Evolutionary conservation across 2,888 invertebrate genomes (phyloP).

Genomic region (Steinernema hermaphroditum): DNA sequence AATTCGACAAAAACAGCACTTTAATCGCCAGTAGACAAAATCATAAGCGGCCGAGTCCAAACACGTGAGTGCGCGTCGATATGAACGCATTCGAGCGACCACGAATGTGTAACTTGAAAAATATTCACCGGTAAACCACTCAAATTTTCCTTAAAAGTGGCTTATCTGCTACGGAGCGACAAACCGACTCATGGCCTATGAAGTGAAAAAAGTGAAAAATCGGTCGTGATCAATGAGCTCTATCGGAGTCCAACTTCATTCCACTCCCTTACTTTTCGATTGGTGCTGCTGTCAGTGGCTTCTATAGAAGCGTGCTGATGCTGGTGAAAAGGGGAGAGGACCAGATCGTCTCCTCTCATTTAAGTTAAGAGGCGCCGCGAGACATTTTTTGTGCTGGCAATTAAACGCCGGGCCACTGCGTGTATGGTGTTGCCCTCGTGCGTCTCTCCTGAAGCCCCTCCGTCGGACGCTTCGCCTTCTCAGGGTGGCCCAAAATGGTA

Average conservation of each 20-base stretch:
- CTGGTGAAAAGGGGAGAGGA: not conserved
- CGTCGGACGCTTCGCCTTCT: not conserved
- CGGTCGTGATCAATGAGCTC: not conserved
- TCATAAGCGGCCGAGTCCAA: too few species aligned
- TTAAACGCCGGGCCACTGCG: not conserved
- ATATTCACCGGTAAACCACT: not conserved
- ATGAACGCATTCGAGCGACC: not conserved
- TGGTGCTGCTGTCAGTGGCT: not conserved
- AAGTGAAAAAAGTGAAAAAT: not conserved
- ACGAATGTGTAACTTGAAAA: not conserved
- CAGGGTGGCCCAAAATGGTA: not conserved
- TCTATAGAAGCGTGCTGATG: not conserved
- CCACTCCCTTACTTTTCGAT: not conserved
- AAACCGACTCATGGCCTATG: not conserved
- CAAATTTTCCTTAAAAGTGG: too few species aligned
- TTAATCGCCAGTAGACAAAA: too few species aligned
- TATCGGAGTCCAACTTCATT: not conserved
- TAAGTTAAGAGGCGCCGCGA: conserved; percentile 23
- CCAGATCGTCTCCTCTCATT: conserved; percentile 15
- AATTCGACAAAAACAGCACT: too few species aligned
- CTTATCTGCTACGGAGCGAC: too few species aligned
- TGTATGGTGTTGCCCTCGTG: not conserved
- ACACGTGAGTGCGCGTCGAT: too few species aligned
- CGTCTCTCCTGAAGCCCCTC: not conserved
- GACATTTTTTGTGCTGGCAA: conserved; percentile 12